These are phyloP conservation scores for Arvicanthis niloticus DNA, from an alignment of 2,113 vertebrate genomes.

Conservation along the genomic window DNA sequence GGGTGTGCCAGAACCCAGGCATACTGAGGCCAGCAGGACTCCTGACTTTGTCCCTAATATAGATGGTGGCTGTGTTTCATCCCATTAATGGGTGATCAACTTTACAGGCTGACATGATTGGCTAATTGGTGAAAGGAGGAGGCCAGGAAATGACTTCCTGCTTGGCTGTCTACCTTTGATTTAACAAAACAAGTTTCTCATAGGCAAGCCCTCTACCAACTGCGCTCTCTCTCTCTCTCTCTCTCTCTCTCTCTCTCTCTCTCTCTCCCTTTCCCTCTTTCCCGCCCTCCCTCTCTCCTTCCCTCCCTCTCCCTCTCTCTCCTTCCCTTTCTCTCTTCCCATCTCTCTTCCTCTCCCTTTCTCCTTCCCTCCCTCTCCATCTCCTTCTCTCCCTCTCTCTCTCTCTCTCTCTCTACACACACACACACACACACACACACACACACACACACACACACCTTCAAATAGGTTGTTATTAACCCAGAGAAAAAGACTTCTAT, in stretches of 20 bases:
- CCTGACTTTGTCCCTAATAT: not conserved
- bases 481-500: not conserved
- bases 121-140: not conserved
- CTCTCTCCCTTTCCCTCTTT: rapidly evolving
- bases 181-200: not conserved
- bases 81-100: not conserved
- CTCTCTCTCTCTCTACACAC: not conserved
- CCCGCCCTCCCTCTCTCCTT: no score
- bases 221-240: not conserved
- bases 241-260: no score
- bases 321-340: no score
- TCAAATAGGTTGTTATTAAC: not conserved
- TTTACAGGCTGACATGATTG: not conserved
- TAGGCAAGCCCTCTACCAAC: not conserved
- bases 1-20: not conserved
- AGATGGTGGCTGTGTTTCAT: not conserved
- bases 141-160: not conserved
- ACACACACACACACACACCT: not conserved
- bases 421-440: not conserved
- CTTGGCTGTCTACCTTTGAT: not conserved
- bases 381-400: not conserved
- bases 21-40: not conserved
- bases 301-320: no score
- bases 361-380: no score
- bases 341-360: no score